phyloP scores from a whole-genome alignment of 2,797 vertebrate species.

The Onychomys arenicola region DNA sequence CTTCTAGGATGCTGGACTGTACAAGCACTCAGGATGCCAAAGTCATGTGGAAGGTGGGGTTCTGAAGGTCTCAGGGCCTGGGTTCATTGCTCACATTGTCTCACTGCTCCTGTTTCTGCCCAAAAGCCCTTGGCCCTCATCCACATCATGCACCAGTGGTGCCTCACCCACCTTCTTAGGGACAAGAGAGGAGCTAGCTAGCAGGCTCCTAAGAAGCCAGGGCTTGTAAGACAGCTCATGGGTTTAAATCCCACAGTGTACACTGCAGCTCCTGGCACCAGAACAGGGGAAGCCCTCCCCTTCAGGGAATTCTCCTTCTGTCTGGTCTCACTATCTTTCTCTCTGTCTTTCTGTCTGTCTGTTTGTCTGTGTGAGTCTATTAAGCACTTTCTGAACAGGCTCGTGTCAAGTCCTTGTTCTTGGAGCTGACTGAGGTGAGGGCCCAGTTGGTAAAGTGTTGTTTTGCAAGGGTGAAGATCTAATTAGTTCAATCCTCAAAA shows the following conservation, averaged over 20 bases:
- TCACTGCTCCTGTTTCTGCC: background rate
- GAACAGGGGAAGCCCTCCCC: too few relatives aligned
- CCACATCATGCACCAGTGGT: background rate
- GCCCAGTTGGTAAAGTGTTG: background rate
- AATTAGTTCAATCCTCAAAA: background rate
- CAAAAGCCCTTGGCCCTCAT: background rate
- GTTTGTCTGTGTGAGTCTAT: fast-evolving
- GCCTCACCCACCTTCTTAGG: background rate
- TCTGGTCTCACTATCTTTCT: too few relatives aligned
- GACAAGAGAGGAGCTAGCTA: background rate
- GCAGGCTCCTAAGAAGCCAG: fast-evolving
- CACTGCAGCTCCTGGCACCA: background rate
- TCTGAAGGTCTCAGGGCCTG: fast-evolving
- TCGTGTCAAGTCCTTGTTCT: background rate
- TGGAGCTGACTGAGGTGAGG: background rate
- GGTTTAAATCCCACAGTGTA: background rate
- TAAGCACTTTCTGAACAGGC: background rate
- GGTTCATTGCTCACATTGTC: fast-evolving
- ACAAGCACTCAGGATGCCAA: too few relatives aligned
- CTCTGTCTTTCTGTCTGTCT: too few relatives aligned
- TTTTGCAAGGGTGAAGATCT: background rate
- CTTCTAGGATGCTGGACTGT: fast-evolving
- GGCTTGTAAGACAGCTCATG: too few relatives aligned
- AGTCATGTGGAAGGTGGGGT: background rate
- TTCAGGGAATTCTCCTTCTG: background rate